Evolutionary conservation across 2,888 invertebrate genomes (phyloP).

Genomic region (Seira ritae): DNA sequence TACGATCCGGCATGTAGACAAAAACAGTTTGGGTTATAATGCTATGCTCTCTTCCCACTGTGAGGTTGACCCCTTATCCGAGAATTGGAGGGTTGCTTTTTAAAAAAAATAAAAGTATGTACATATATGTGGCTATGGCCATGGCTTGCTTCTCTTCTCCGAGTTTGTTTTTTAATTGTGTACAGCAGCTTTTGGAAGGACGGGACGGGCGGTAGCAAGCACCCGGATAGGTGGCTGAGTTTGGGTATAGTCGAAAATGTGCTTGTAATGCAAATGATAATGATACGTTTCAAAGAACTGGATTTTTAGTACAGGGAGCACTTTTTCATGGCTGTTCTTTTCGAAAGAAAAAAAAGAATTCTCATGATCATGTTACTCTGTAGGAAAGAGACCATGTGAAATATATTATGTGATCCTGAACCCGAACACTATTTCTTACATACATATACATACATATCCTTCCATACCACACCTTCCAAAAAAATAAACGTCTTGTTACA

Average conservation of each 20-base stretch:
- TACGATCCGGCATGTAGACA: constrained; percentile 7
- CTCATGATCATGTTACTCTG: too few relatives aligned
- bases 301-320: background rate
- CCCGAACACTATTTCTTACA: too few relatives aligned
- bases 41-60: constrained; percentile 10
- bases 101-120: constrained; percentile 10
- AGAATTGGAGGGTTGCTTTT: constrained; percentile 48
- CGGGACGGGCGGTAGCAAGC: background rate
- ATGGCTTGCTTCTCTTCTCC: background rate
- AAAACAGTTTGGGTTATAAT: background rate
- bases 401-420: background rate
- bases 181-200: background rate
- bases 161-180: background rate
- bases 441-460: too few relatives aligned
- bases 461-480: constrained; percentile 1
- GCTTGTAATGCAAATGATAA: constrained; percentile 7
- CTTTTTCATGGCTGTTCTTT: background rate
- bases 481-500: background rate
- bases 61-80: constrained; percentile 43
- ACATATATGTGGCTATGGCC: constrained; percentile 13
- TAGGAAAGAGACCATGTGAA: background rate
- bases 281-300: constrained; percentile 6
- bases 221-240: background rate
- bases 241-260: background rate
- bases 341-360: too few relatives aligned